Base-by-base conservation (phyloP, 2,113 vertebrate species). In the Vidua macroura region DNA sequence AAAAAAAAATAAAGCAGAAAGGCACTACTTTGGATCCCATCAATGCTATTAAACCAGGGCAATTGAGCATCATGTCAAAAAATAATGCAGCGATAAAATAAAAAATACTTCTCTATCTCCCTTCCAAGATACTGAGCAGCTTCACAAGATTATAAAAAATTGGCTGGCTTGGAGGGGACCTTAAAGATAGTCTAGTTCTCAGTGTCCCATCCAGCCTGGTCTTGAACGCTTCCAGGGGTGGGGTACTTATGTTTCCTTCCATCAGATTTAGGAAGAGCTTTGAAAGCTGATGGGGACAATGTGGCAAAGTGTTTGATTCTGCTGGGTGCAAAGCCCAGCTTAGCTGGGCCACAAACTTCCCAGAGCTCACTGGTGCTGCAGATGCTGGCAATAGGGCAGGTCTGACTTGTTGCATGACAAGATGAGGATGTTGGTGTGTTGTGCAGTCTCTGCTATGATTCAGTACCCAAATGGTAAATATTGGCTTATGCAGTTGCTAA, bases 281-380 rank as follows among this genome's bases (percentile, higher is more conserved):
- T n/a, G 76, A 73, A 86, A 77, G 81, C 11, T n/a, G 16, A 7
- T 0, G 1, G 31, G 58, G n/a, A 59, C 33, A 22, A 37, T 2
- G 37, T 76, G 66, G 31, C 46, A 56, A 75, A 72, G 14, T 8
- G 0, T 16, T 68, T 21, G 55, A 37, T 21, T 33, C 49, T n/a
- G 31, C 72, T 37, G 69, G 28, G 24, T 43, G 19, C 12, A 33
- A 62, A 37, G 39, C 25, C 2, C 11, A 44, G 43, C 22, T 46
- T 3, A 13, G 25, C 63, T 31, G 60, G 55, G 33, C 44, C 49
- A 68, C 64, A 41, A 6, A 30, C 19, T 10, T 43, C 23, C 43
- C 4, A 0, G 31, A 56, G 55, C 68, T 74, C 0, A 0, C 9
- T 7, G 12, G 44, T 9, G 8, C 49, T 37, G 35, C 2, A 11